Evolutionary conservation across 1,140 invertebrate genomes (phyloP).

Genomic region (Penaeus chinensis): DNA sequence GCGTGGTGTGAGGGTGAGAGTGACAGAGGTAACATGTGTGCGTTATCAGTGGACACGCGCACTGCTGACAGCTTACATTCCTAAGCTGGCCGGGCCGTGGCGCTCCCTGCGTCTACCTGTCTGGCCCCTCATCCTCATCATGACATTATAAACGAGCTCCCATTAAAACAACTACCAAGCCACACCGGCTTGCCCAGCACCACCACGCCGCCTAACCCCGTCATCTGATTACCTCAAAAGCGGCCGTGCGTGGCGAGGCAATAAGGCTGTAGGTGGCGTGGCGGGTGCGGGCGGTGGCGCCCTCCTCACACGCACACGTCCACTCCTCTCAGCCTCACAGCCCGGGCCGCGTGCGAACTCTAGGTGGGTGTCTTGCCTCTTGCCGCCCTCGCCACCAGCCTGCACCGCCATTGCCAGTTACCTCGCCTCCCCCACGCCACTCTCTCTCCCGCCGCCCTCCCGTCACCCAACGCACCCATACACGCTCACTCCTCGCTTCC

Average conservation of each 20-base stretch:
- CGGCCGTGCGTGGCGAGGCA: conserved; percentile 35
- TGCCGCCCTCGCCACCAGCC: conserved; percentile 6
- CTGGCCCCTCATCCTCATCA: conserved; percentile 59
- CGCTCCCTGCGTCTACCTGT: conserved; percentile 49
- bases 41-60: conserved; percentile 57
- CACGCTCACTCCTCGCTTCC: background rate
- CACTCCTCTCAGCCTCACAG: conserved; percentile 59
- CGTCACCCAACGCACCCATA: background rate
- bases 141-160: conserved; percentile 63
- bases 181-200: conserved; percentile 55
- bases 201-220: conserved; percentile 46
- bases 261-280: conserved; percentile 50
- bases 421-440: background rate
- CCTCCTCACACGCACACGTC: conserved; percentile 47
- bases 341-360: conserved; percentile 56
- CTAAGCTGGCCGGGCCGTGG: conserved; percentile 39
- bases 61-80: conserved; percentile 56
- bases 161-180: conserved; percentile 64
- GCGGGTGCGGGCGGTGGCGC: conserved; percentile 41
- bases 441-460: conserved; percentile 4
- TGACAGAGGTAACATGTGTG: conserved; percentile 45
- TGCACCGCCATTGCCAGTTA: conserved; percentile 11
- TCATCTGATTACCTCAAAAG: conserved; percentile 23
- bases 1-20: conserved; percentile 7
- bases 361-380: conserved; percentile 56